Conservation (phyloP, 2,113 vertebrate genomes). For the Rhipidura dahli region DNA sequence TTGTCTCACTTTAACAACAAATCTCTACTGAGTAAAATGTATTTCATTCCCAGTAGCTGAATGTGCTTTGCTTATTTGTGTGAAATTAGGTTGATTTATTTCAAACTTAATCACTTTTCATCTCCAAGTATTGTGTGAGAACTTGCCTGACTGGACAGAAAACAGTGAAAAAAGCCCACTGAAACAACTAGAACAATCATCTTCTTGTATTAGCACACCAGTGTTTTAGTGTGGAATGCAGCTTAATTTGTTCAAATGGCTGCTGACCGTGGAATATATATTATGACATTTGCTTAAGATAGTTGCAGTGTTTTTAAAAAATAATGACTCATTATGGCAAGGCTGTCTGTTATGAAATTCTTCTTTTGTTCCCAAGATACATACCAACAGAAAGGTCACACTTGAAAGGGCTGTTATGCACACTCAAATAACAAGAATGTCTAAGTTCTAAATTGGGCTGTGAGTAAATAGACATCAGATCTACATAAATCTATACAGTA, state of each 20-base stretch:
- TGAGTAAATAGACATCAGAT: constrained; percentile 17
- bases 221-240: constrained; percentile 64
- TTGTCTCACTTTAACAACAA: neutral
- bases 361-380: constrained; percentile 67
- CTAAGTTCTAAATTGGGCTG: constrained; percentile 37
- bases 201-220: constrained; percentile 57
- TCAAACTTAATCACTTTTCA: constrained; percentile 11
- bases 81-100: constrained; percentile 7
- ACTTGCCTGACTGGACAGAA: constrained; percentile 50
- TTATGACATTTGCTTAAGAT: constrained; percentile 77
- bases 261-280: constrained; percentile 66
- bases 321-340: constrained; percentile 74
- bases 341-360: constrained; percentile 60
- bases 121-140: constrained; percentile 61
- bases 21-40: neutral
- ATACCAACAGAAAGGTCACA: constrained; percentile 73
- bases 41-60: neutral
- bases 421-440: constrained; percentile 12
- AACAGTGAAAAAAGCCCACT: constrained; percentile 59
- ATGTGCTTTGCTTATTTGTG: neutral
- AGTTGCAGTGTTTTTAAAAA: constrained; percentile 63
- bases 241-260: constrained; percentile 48
- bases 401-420: constrained; percentile 61
- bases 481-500: constrained; percentile 19
- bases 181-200: constrained; percentile 60